phyloP scores from a whole-genome alignment of 2,113 vertebrate species.

The Leuciscus idus region DNA sequence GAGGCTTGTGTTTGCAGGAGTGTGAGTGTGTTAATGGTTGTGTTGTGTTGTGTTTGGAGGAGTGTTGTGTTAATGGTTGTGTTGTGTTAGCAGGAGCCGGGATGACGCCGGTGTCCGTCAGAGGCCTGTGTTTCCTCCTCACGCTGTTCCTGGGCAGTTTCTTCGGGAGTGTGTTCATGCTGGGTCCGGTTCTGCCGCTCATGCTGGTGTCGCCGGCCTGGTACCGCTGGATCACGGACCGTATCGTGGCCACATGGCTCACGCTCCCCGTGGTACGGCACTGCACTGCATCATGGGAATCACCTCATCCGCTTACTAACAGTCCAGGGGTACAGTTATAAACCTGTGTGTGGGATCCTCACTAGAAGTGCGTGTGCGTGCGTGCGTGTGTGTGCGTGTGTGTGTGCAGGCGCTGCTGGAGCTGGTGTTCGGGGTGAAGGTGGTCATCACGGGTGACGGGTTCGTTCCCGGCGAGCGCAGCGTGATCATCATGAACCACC shows the following conservation, averaged over 20 bases:
- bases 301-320: too few species aligned
- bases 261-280: conserved; percentile 90
- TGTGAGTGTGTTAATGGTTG: too few species aligned
- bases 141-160: conserved; percentile 91
- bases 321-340: neutral
- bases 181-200: conserved; percentile 89
- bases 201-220: conserved; percentile 89
- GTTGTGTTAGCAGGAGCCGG: conserved; percentile 64
- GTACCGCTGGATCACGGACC: conserved; percentile 96
- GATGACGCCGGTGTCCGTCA: conserved; percentile 89
- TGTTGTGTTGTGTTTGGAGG: neutral
- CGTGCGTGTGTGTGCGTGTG: neutral
- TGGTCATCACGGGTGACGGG: conserved; percentile 94
- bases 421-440: conserved; percentile 92
- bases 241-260: conserved; percentile 93
- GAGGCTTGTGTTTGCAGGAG: too few species aligned
- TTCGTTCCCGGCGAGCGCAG: conserved; percentile 96
- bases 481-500: conserved; percentile 99
- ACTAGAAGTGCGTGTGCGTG: too few species aligned
- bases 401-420: conserved; percentile 86
- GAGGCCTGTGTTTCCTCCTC: conserved; percentile 89
- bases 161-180: conserved; percentile 95
- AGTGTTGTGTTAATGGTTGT: neutral
- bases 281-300: neutral
- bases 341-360: too few species aligned